Percentiles rank a stretch among this genome's conserved stretches.
phyloP scores from a whole-genome alignment of 1,140 invertebrate genomes.

The Papilio dardanus region DNA sequence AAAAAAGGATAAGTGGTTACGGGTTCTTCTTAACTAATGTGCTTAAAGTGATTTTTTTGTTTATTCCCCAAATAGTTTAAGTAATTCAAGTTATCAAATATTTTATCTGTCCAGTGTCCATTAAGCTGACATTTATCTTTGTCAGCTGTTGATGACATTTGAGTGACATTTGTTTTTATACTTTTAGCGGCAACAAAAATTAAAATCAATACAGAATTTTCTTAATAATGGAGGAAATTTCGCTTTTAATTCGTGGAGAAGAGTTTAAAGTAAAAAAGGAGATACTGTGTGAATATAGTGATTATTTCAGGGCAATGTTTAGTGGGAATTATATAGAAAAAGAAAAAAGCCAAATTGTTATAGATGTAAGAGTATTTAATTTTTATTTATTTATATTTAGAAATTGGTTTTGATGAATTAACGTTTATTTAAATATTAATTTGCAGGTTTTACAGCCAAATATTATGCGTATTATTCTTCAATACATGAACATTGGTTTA shows the following conservation, averaged over 20 bases:
- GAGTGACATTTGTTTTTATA: no score
- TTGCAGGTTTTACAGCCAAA: constrained; percentile 66
- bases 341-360: constrained; percentile 60
- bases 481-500: constrained; percentile 68
- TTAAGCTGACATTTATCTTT: neutral
- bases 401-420: neutral
- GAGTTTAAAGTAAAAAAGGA: constrained; percentile 64
- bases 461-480: constrained; percentile 65
- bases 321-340: constrained; percentile 73
- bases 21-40: neutral
- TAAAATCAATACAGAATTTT: neutral
- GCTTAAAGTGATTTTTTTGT: neutral
- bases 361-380: constrained; percentile 60
- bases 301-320: constrained; percentile 78
- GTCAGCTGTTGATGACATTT: neutral
- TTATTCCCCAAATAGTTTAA: neutral
- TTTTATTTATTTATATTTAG: constrained; percentile 6
- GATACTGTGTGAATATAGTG: constrained; percentile 67
- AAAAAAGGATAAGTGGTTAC: no score
- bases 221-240: constrained; percentile 55
- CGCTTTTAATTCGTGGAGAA: constrained; percentile 55
- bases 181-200: neutral
- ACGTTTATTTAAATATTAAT: constrained; percentile 34
- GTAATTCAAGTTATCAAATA: neutral
- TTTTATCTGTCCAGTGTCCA: neutral